These are phyloP conservation scores for Bombus soroeensis DNA, from an alignment of 1,140 invertebrate species.

Conservation along the genomic window DNA sequence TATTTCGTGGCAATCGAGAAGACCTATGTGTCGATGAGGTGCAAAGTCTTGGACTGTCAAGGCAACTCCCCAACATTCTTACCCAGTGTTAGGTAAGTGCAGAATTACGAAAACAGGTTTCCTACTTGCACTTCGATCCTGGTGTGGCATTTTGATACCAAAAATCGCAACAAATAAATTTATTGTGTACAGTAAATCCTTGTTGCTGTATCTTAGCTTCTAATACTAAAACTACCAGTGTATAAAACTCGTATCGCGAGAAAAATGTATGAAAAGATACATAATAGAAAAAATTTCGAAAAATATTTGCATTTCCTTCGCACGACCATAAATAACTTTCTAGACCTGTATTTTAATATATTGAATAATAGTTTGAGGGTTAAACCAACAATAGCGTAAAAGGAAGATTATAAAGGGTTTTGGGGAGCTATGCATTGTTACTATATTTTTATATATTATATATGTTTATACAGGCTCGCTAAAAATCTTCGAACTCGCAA, in stretches of 20 bases:
- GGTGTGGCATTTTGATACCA: background rate
- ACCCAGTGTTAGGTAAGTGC: slow-evolving; percentile 77
- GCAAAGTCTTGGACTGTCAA: slow-evolving; percentile 81
- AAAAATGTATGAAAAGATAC: too few species aligned
- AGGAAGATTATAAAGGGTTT: background rate
- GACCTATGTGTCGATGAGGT: slow-evolving; percentile 81
- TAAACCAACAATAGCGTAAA: background rate
- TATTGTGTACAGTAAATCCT: background rate
- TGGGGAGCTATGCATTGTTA: background rate
- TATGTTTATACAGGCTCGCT: slow-evolving; percentile 84
- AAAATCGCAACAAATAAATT: background rate
- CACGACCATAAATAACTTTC: background rate
- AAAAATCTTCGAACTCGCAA: slow-evolving; percentile 89
- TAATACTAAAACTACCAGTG: too few species aligned
- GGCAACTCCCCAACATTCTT: slow-evolving; percentile 80
- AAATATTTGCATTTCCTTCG: background rate
- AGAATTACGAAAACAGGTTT: slow-evolving; percentile 41
- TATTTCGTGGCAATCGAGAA: slow-evolving; percentile 27
- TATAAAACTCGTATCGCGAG: too few species aligned
- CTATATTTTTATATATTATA: too few species aligned
- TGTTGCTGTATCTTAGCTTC: background rate
- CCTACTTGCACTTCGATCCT: background rate
- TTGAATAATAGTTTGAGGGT: background rate
- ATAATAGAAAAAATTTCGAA: background rate
- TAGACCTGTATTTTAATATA: background rate